These are phyloP conservation scores for Lasioglossum oenotherae DNA, from an alignment of 2,888 invertebrate genomes.

Conservation along the genomic window DNA sequence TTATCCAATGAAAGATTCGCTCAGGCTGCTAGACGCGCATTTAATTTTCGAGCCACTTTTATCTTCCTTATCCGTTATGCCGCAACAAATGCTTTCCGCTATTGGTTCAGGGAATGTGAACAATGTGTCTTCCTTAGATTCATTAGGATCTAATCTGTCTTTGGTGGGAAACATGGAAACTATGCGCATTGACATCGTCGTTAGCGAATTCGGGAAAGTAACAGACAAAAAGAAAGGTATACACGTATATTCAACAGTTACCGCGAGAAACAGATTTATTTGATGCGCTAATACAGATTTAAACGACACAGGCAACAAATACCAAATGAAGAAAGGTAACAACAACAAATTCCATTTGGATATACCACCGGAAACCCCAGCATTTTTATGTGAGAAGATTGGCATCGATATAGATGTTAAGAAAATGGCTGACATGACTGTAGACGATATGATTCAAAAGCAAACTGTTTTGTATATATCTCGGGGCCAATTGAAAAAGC, in stretches of 20 bases:
- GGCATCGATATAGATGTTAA: constrained; percentile 95
- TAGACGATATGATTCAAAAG: constrained; percentile 93
- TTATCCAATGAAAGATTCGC: constrained; percentile 92
- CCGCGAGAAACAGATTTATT: background rate
- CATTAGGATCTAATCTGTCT: constrained; percentile 94
- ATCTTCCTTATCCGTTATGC: constrained; percentile 95
- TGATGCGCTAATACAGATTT: constrained; percentile 2
- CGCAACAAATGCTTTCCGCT: constrained; percentile 91
- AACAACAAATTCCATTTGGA: constrained; percentile 85
- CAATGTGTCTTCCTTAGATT: constrained; percentile 91
- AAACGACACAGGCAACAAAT: constrained; percentile 79
- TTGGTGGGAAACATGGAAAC: constrained; percentile 94
- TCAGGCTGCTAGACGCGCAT: constrained; percentile 95
- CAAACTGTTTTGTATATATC: constrained; percentile 95
- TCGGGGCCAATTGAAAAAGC: constrained; percentile 93
- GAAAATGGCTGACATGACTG: constrained; percentile 95
- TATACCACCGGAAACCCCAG: constrained; percentile 91
- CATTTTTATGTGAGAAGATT: constrained; percentile 96
- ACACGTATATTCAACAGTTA: background rate
- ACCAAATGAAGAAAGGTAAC: constrained; percentile 77
- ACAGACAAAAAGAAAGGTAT: constrained; percentile 87
- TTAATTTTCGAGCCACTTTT: constrained; percentile 96
- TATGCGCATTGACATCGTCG: constrained; percentile 97
- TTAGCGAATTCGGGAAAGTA: constrained; percentile 92
- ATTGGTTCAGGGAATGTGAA: constrained; percentile 85